phyloP scores from a whole-genome alignment of 1,140 invertebrate species.

The Bombus difficillimus region DNA sequence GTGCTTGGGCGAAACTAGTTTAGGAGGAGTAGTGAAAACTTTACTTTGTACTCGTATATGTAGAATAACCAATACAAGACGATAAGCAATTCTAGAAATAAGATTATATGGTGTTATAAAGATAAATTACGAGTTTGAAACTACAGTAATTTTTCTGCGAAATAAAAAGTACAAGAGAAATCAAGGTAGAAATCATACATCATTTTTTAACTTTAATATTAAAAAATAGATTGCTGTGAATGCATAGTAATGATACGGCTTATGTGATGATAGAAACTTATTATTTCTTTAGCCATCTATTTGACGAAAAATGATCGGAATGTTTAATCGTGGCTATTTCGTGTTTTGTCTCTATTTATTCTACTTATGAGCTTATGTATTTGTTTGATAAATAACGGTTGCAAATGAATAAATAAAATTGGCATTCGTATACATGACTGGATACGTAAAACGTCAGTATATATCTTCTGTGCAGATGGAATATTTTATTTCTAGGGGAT shows the following conservation, averaged over 20 bases:
- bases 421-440: neutral
- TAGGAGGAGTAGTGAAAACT: neutral
- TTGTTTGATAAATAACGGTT: neutral
- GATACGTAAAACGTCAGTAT: too few relatives aligned
- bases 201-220: neutral
- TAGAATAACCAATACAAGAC: neutral
- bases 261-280: neutral
- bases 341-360: neutral
- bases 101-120: neutral
- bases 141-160: neutral
- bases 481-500: too few relatives aligned
- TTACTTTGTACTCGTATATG: neutral
- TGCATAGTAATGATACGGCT: neutral
- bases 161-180: neutral
- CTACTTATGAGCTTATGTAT: neutral
- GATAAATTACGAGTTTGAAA: neutral
- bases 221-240: neutral
- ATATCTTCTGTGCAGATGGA: too few relatives aligned
- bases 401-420: neutral
- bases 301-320: neutral
- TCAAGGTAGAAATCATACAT: neutral
- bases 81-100: conserved; percentile 20
- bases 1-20: conserved; percentile 1
- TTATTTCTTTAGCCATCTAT: neutral
- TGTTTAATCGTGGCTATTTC: neutral